Percentiles rank a stretch among this genome's conserved stretches.
Evolutionary conservation across 2,113 vertebrate genomes (phyloP).

Genomic region (Atlantisia rogersi): DNA sequence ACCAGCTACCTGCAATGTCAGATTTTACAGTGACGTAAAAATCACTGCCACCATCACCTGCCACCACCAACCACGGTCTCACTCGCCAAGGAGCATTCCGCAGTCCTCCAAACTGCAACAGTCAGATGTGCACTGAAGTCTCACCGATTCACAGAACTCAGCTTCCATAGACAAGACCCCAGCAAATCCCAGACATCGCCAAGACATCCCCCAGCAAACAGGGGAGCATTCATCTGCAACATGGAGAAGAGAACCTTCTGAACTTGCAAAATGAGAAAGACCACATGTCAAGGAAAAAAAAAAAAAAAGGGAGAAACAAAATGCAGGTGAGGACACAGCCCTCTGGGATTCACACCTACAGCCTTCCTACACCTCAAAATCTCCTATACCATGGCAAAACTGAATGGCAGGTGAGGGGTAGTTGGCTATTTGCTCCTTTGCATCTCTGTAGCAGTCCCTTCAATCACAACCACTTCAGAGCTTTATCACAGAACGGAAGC

Average conservation of each 20-base stretch:
- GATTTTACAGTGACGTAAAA: neutral
- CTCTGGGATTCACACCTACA: neutral
- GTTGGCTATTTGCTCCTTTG: neutral
- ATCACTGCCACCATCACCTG: neutral
- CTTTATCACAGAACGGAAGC: neutral
- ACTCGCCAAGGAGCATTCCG: neutral
- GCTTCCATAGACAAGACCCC: neutral
- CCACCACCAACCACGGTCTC: rapidly evolving
- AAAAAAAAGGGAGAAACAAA: neutral
- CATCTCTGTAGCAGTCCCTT: neutral
- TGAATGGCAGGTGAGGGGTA: neutral
- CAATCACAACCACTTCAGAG: neutral
- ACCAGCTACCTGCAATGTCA: neutral
- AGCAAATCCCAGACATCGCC: too few relatives aligned
- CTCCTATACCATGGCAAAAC: neutral
- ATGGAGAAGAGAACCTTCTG: neutral
- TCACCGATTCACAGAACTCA: neutral
- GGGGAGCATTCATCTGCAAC: neutral
- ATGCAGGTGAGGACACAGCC: neutral
- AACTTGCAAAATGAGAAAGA: neutral
- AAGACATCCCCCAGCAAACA: neutral
- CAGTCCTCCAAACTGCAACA: neutral
- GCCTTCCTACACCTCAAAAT: neutral
- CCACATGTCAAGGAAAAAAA: neutral
- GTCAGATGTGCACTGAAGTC: neutral